Percentiles rank a stretch among this genome's conserved stretches.
phyloP scores from a whole-genome alignment of 2,888 invertebrate genomes.

The Ischnus inquisitorius region DNA sequence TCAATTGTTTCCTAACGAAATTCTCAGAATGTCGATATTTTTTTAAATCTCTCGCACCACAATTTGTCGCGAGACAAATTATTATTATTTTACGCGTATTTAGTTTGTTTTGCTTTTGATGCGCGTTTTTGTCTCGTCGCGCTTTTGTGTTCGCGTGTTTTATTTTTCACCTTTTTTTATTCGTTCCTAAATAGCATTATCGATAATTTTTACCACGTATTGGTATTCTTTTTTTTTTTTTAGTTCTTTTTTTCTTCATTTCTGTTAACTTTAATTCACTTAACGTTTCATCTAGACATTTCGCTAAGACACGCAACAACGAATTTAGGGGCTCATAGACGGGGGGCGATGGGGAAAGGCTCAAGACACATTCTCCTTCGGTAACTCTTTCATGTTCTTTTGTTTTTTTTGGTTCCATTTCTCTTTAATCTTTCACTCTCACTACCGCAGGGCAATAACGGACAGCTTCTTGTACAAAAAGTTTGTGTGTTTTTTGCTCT shows the following conservation, averaged over 20 bases:
- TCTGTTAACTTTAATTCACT: conserved; percentile 58
- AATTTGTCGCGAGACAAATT: conserved; percentile 46
- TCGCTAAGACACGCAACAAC: conserved; percentile 82
- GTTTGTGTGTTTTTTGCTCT: conserved; percentile 50
- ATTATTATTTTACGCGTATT: conserved; percentile 7
- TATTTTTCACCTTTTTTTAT: conserved; percentile 44
- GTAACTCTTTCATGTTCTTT: conserved; percentile 67
- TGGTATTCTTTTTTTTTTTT: conserved; percentile 24
- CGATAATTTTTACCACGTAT: conserved; percentile 52
- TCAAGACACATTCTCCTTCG: conserved; percentile 71
- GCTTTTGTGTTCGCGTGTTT: conserved; percentile 24
- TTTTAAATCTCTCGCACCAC: conserved; percentile 32
- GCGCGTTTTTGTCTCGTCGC: not conserved
- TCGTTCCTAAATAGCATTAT: conserved; percentile 69
- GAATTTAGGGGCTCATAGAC: conserved; percentile 72
- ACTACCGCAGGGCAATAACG: conserved; percentile 46
- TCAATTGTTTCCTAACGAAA: conserved; percentile 51
- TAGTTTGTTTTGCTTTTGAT: conserved; percentile 6
- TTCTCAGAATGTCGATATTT: conserved; percentile 45
- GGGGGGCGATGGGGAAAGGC: conserved; percentile 66
- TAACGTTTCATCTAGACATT: conserved; percentile 67
- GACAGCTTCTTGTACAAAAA: conserved; percentile 62
- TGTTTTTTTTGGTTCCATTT: conserved; percentile 45
- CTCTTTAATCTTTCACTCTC: conserved; percentile 59
- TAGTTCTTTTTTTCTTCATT: conserved; percentile 15